A percentile compares a stretch with the other conserved stretches of the same genome.
phyloP scores from a whole-genome alignment of 2,797 vertebrate genomes.

The Chaetophractus vellerosus region DNA sequence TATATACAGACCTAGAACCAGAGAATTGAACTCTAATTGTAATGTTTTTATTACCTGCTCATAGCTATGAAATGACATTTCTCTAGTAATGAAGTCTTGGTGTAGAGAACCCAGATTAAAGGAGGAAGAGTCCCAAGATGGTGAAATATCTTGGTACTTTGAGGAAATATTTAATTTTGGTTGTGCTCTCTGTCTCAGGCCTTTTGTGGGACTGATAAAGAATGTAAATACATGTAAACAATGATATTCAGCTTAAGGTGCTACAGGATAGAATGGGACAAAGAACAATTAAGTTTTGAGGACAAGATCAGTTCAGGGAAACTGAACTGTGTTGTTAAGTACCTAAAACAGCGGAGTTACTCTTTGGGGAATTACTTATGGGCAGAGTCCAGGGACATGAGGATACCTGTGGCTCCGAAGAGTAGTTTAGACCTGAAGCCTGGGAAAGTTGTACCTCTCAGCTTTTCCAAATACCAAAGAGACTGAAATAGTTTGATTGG shows the following conservation, averaged over 20 bases:
- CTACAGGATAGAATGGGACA: background rate
- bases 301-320: background rate
- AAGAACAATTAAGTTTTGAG: conserved; percentile 19
- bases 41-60: conserved; percentile 26
- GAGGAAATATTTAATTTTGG: conserved; percentile 18
- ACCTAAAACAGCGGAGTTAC: background rate
- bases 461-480: background rate
- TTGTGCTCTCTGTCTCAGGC: background rate
- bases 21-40: background rate
- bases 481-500: background rate
- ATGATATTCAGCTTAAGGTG: background rate
- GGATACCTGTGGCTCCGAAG: background rate
- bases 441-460: background rate
- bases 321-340: background rate
- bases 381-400: background rate
- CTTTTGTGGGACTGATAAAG: background rate
- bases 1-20: conserved; percentile 4
- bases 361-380: background rate
- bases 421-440: background rate
- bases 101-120: conserved; percentile 41
- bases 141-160: conserved; percentile 26
- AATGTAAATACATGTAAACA: background rate
- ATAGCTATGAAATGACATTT: background rate
- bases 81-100: background rate
- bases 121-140: background rate